Base-by-base conservation (phyloP, 1,140 invertebrate species). In the Drosophila pseudoananassae region DNA sequence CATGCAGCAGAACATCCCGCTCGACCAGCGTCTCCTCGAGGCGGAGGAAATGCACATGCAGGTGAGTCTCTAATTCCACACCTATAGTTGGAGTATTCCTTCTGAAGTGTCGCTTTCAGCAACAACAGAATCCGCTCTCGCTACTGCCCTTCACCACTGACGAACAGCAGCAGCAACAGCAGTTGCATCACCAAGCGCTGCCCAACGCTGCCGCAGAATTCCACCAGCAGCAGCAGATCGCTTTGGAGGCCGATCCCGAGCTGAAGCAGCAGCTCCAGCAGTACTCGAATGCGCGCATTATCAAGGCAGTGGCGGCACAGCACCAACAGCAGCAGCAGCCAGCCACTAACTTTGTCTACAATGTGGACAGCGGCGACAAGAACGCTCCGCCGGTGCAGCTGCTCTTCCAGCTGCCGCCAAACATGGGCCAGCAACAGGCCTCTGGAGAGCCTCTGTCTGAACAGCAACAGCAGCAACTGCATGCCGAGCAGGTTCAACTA, bases 261-360 rank as follows among this genome's bases (percentile, higher is more conserved):
- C 50, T 91, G 31, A 92, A 92, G 47, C 92, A 93, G 50, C 92
- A 93, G 76, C 92, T 85, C 36, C 90, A 91, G 33, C 90, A 83
- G 60, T 84, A 91, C 49, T 76, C 84, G 14, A 91, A 87, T 68
- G 84, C 87, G 12, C 89, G 84, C 6, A 60, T 91, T n/a, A 74
- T 90, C 10, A 91, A 91, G 93, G 68, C 93, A 91, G 71, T 91
- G 87, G 51, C 81, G 90, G 92, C 76, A 73, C 76, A 70, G 29
- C 82, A 69, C 36, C 80, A 79, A 27, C 75, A 82, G 17, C 93
- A 76, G 31, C 61, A 57, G 92, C 61, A 93, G 25, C 73, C 79
- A 9, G 66, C 84, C 46, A 76, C 89, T 10, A 92, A 92, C 45
- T 92, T 90, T 61, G 90, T 92, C 2, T 92, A 91, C 27, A 92